Evolutionary conservation across 2,113 vertebrate species (phyloP).

Genomic region (Cairina moschata): DNA sequence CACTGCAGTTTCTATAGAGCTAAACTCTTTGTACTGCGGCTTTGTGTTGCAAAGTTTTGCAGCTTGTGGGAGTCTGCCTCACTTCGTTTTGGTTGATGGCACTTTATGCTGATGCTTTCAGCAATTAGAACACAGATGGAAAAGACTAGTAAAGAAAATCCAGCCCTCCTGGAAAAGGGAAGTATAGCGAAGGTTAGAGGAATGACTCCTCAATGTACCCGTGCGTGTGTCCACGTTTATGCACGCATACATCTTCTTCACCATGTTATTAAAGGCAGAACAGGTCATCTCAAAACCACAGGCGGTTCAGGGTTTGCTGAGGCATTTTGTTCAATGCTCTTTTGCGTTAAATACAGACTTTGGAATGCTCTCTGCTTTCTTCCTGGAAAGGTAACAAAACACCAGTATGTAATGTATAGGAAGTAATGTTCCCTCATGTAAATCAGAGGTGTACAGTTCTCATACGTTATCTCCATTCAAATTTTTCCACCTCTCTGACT

Average conservation of each 20-base stretch:
- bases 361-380: background rate
- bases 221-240: fast-evolving
- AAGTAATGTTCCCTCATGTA: fast-evolving
- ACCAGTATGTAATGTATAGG: fast-evolving
- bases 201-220: background rate
- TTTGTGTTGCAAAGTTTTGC: conserved; percentile 49
- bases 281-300: background rate
- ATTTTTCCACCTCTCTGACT: background rate
- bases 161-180: background rate
- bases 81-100: background rate
- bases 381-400: background rate
- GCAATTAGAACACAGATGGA: conserved; percentile 35
- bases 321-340: background rate
- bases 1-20: conserved; percentile 16
- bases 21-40: conserved; percentile 12
- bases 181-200: background rate
- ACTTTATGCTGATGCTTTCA: conserved; percentile 6
- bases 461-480: background rate
- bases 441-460: background rate
- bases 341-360: background rate
- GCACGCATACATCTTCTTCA: background rate
- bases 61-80: background rate
- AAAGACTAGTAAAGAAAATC: conserved; percentile 3
- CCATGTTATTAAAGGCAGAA: background rate
- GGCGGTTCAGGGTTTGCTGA: background rate